Evolutionary conservation across 2,888 invertebrate genomes (phyloP).

Genomic region (Sinotaia quadrata): DNA sequence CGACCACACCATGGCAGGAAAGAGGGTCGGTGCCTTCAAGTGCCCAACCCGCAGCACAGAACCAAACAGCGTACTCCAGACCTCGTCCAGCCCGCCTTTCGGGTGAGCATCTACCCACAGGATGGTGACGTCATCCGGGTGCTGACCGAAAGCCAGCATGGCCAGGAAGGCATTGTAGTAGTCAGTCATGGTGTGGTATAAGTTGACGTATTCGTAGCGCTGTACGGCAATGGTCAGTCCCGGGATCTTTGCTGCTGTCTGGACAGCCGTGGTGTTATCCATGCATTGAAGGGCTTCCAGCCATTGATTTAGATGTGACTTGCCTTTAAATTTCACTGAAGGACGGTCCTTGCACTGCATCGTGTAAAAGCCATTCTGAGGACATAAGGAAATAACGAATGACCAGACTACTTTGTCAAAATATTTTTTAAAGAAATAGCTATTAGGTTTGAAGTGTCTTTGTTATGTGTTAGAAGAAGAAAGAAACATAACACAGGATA

Average conservation of each 20-base stretch:
- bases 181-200: slow-evolving; percentile 67
- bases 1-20: slow-evolving; percentile 58
- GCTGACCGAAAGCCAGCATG: slow-evolving; percentile 46
- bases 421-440: no score
- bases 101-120: slow-evolving; percentile 69
- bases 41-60: slow-evolving; percentile 51
- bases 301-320: slow-evolving; percentile 15
- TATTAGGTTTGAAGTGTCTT: no score
- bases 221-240: slow-evolving; percentile 55
- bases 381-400: no score
- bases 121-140: slow-evolving; percentile 54
- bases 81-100: slow-evolving; percentile 57
- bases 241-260: not conserved
- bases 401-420: no score
- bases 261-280: slow-evolving; percentile 1
- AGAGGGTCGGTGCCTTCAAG: slow-evolving; percentile 45
- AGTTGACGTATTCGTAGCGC: slow-evolving; percentile 65
- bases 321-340: not conserved
- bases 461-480: no score
- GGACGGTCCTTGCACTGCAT: slow-evolving; percentile 15
- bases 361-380: slow-evolving; percentile 22
- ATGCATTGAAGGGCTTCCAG: not conserved
- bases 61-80: slow-evolving; percentile 66
- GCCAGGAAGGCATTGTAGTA: slow-evolving; percentile 63
- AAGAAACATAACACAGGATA: no score